Evolutionary conservation across 2,797 vertebrate genomes (phyloP).

Genomic region (Myioborus miniatus): DNA sequence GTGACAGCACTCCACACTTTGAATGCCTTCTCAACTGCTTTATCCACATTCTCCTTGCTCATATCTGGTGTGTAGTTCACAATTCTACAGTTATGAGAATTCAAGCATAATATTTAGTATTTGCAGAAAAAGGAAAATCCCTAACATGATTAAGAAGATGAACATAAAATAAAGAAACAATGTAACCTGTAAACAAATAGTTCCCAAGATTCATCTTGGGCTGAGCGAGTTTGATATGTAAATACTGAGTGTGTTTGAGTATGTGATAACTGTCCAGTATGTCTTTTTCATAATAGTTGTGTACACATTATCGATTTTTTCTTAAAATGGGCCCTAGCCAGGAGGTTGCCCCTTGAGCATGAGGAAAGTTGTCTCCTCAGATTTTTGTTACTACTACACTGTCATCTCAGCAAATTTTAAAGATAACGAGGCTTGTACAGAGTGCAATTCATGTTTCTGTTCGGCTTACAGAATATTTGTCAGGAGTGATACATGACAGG

Average conservation of each 20-base stretch:
- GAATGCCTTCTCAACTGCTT: constrained; percentile 82
- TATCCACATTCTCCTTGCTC: constrained; percentile 81
- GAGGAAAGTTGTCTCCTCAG: neutral
- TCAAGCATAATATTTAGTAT: neutral
- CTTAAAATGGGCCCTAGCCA: neutral
- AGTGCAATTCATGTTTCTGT: neutral
- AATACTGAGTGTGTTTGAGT: neutral
- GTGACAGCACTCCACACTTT: constrained; percentile 89
- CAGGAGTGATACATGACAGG: neutral
- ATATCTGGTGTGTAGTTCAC: constrained; percentile 91
- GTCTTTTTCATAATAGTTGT: neutral
- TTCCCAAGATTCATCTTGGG: neutral
- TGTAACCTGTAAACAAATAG: neutral
- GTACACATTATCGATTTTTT: neutral
- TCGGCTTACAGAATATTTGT: neutral
- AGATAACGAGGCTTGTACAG: neutral
- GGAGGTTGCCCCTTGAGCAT: neutral
- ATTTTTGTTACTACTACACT: neutral
- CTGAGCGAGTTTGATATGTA: neutral
- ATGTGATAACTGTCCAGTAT: neutral
- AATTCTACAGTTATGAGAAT: constrained; percentile 73
- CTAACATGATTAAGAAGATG: neutral
- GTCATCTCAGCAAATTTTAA: neutral
- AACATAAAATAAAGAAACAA: neutral
- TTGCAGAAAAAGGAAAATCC: neutral